These are phyloP conservation scores for Psittacula cyanocephala DNA, from an alignment of 2,113 vertebrate genomes.

Conservation along the genomic window DNA sequence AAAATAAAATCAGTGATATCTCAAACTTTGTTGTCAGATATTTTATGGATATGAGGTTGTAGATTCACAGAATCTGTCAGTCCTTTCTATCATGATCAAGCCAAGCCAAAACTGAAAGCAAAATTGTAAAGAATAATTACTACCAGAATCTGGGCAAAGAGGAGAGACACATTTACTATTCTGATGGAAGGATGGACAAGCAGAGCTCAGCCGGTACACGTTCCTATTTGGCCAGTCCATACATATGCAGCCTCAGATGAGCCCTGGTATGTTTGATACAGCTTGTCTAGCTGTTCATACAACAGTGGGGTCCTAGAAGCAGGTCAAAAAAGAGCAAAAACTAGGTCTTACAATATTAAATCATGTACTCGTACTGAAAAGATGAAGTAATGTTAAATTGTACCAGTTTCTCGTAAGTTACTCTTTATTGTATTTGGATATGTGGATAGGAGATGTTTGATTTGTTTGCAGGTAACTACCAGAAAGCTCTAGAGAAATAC, in stretches of 20 bases:
- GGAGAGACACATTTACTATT: neutral
- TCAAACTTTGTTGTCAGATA: neutral
- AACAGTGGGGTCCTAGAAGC: neutral
- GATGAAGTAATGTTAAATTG: neutral
- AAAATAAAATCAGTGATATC: neutral
- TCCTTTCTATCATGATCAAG: neutral
- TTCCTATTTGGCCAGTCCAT: neutral
- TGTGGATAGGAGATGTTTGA: neutral
- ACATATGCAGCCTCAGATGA: neutral
- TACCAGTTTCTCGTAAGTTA: neutral
- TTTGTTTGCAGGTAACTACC: slow-evolving; percentile 89
- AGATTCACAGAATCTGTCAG: neutral
- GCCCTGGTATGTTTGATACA: neutral
- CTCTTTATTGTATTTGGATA: neutral
- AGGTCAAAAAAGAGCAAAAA: neutral
- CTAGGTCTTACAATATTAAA: neutral
- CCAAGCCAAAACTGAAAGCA: neutral
- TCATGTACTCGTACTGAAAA: neutral
- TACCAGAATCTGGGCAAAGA: neutral
- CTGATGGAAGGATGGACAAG: neutral
- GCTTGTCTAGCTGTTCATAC: neutral
- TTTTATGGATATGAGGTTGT: neutral
- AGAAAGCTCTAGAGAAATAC: slow-evolving; percentile 93
- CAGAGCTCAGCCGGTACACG: neutral
- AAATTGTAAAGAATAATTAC: neutral